Evolutionary conservation across 2,113 vertebrate species (phyloP).

Genomic region (Zingel zingel): DNA sequence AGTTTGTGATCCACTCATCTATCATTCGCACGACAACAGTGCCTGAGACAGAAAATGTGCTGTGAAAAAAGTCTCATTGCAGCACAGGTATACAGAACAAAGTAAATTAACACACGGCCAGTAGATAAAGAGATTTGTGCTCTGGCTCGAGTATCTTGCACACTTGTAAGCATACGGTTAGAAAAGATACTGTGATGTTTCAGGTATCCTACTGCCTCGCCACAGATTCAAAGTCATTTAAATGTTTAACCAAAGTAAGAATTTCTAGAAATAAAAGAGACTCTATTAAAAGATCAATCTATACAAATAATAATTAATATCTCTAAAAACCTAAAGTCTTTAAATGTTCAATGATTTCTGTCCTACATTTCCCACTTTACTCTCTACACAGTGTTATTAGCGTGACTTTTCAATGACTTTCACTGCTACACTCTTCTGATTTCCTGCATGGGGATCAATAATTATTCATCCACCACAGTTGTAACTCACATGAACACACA

Average conservation of each 20-base stretch:
- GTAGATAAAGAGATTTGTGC: constrained; percentile 19
- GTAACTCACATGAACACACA: not conserved
- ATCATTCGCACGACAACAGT: constrained; percentile 52
- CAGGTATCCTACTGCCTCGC: not conserved
- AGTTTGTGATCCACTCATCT: constrained; percentile 57
- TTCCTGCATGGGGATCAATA: not conserved
- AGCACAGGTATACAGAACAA: not conserved
- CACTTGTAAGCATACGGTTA: not conserved
- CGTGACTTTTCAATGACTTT: not conserved
- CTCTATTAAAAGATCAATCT: not conserved
- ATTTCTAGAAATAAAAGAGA: not conserved
- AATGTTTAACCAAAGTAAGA: not conserved
- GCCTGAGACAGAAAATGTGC: constrained; percentile 30
- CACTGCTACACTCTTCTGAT: not conserved
- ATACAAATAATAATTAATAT: not conserved
- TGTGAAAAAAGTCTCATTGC: constrained; percentile 13
- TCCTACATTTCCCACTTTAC: not conserved
- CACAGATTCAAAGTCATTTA: not conserved
- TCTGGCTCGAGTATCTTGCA: not conserved
- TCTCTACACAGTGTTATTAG: too few relatives aligned
- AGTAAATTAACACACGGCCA: constrained; percentile 2
- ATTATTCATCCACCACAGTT: not conserved
- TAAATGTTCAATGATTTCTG: not conserved
- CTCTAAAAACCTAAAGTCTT: not conserved
- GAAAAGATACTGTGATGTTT: not conserved